Evolutionary conservation across 2,888 invertebrate genomes (phyloP).

Genomic region (Galerucella nymphaeae): DNA sequence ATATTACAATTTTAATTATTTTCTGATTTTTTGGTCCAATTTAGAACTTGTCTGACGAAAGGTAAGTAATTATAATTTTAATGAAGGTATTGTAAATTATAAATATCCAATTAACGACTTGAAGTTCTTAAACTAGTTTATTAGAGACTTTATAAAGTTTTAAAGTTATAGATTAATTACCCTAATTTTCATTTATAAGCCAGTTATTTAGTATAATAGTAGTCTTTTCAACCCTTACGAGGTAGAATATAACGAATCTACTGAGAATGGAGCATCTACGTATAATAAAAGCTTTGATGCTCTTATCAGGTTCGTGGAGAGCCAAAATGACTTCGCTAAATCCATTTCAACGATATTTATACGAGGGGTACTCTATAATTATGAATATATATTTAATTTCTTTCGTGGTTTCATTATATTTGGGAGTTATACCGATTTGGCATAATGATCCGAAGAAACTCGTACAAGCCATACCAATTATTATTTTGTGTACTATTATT

Average conservation of each 20-base stretch:
- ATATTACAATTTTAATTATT: too few relatives aligned
- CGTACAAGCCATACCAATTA: slow-evolving; percentile 7
- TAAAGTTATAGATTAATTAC: neutral
- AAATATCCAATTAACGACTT: neutral
- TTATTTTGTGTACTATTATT: slow-evolving; percentile 12
- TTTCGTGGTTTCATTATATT: slow-evolving; percentile 8
- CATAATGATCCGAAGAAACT: neutral
- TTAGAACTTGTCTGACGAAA: too few relatives aligned
- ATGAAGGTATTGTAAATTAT: neutral
- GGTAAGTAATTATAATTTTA: neutral
- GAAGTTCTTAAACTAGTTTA: neutral
- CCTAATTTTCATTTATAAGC: neutral
- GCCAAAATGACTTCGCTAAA: neutral
- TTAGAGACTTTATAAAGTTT: neutral
- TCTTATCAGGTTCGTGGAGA: slow-evolving; percentile 22
- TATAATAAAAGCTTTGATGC: slow-evolving; percentile 18
- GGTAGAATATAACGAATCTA: too few relatives aligned
- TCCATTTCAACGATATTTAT: neutral
- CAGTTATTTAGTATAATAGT: neutral
- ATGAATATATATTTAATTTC: slow-evolving; percentile 3
- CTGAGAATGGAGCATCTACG: slow-evolving; percentile 20
- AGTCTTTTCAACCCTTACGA: neutral
- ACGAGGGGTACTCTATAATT: neutral
- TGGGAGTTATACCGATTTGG: slow-evolving; percentile 7
- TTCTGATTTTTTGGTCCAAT: too few relatives aligned